phyloP scores from a whole-genome alignment of 1,140 invertebrate genomes.

The Wiebesia pumilae region DNA sequence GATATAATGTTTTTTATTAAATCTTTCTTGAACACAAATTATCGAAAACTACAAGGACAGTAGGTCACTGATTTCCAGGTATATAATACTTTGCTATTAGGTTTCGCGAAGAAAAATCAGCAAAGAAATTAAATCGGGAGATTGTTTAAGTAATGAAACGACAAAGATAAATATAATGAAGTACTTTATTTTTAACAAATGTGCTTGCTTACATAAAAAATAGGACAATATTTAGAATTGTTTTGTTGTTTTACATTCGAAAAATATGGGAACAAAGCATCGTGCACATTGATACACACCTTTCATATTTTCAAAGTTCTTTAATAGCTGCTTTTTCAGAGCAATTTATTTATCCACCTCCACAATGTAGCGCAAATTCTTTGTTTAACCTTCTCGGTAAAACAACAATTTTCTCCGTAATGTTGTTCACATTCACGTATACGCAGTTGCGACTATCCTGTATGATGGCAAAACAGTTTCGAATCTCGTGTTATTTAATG shows the following conservation, averaged over 20 bases:
- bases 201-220: no score
- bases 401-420: not conserved
- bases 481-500: slow-evolving; percentile 41
- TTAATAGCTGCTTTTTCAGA: not conserved
- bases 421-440: not conserved
- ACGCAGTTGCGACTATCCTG: not conserved
- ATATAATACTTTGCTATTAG: no score
- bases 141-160: not conserved
- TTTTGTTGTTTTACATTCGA: no score
- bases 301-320: not conserved
- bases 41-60: not conserved
- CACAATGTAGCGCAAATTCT: not conserved
- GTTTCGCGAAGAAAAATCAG: not conserved
- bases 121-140: not conserved
- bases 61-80: no score
- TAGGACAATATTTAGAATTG: no score
- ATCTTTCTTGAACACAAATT: not conserved
- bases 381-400: not conserved
- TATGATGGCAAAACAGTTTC: not conserved
- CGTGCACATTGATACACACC: no score
- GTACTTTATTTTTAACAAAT: no score
- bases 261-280: no score
- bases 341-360: not conserved
- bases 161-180: no score
- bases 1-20: not conserved